phyloP scores from a whole-genome alignment of 2,113 vertebrate genomes.

The Corvus cornix region DNA sequence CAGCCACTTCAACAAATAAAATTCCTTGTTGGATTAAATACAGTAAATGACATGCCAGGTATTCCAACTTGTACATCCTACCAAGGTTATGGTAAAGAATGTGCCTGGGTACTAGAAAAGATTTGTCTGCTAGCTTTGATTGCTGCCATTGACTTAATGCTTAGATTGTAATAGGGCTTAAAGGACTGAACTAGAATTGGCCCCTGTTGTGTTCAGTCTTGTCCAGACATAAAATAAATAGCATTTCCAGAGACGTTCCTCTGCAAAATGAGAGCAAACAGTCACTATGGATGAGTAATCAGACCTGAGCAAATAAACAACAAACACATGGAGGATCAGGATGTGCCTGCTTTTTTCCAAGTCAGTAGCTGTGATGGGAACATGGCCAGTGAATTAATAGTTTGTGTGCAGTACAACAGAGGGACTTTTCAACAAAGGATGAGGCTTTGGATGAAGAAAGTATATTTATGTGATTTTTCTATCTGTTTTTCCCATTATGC shows the following conservation, averaged over 20 bases:
- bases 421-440: background rate
- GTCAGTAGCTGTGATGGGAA: background rate
- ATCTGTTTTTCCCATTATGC: background rate
- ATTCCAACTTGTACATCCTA: background rate
- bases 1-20: background rate
- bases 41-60: background rate
- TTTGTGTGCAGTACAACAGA: background rate
- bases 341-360: background rate
- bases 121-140: background rate
- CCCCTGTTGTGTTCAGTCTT: background rate
- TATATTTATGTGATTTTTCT: background rate
- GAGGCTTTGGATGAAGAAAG: background rate
- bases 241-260: background rate
- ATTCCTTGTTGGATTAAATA: background rate
- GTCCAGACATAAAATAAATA: slow-evolving; percentile 12
- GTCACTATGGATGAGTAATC: background rate
- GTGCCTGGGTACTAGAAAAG: background rate
- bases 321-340: background rate
- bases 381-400: background rate
- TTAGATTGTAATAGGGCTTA: background rate
- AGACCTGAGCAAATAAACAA: slow-evolving; percentile 40
- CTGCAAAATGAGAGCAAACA: slow-evolving; percentile 10
- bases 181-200: background rate
- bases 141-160: background rate
- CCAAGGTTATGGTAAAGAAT: background rate